Conservation (phyloP, 2,888 invertebrate genomes). For the Ophion slaviceki region DNA sequence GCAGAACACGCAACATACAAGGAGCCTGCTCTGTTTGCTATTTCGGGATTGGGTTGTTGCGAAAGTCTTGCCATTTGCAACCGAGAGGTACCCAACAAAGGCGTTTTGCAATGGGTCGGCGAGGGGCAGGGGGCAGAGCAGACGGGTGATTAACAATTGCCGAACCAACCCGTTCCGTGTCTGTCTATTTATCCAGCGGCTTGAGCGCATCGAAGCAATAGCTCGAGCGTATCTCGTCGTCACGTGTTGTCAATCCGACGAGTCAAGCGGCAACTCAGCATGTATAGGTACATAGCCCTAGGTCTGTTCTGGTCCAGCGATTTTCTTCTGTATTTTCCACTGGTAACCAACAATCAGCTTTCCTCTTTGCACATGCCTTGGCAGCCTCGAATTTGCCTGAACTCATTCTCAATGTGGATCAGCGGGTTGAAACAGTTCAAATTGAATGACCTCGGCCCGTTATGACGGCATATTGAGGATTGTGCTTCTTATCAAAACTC, state of each 20-base stretch:
- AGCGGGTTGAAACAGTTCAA: no score
- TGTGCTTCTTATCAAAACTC: no score
- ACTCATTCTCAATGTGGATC: no score
- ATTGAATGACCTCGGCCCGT: no score
- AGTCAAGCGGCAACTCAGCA: constrained; percentile 32
- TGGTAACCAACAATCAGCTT: not conserved
- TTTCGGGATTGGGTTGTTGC: constrained; percentile 39
- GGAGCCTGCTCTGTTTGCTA: constrained; percentile 48
- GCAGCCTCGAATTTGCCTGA: no score
- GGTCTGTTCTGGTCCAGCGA: constrained; percentile 42
- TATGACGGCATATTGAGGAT: no score
- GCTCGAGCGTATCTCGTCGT: constrained; percentile 47
- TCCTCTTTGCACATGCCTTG: not conserved
- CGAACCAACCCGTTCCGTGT: constrained; percentile 67
- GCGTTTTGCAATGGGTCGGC: not conserved
- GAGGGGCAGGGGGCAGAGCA: not conserved
- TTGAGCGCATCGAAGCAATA: constrained; percentile 31
- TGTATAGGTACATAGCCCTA: not conserved
- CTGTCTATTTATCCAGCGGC: constrained; percentile 61
- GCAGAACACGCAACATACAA: constrained; percentile 1
- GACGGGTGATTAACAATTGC: constrained; percentile 62
- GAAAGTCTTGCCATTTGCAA: constrained; percentile 39
- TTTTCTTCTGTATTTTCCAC: constrained; percentile 33
- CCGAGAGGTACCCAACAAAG: not conserved
- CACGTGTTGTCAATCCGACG: constrained; percentile 61